phyloP scores from a whole-genome alignment of 1,140 invertebrate genomes.

The Latrodectus geometricus region DNA sequence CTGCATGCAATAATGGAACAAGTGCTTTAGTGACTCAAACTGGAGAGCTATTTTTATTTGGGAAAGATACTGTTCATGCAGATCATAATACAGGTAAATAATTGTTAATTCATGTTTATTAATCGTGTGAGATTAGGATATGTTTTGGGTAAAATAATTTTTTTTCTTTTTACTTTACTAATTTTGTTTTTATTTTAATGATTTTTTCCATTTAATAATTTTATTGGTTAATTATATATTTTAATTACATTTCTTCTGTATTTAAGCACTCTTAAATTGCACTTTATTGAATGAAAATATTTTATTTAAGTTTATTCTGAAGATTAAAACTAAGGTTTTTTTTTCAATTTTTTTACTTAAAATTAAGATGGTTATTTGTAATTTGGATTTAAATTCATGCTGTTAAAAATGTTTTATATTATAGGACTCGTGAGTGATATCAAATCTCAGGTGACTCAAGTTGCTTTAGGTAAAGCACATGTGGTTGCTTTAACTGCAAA shows the following conservation, averaged over 20 bases:
- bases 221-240: no score
- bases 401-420: constrained; percentile 33
- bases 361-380: neutral
- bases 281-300: no score
- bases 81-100: constrained; percentile 78
- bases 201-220: no score
- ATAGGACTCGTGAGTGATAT: constrained; percentile 74
- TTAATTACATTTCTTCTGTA: no score
- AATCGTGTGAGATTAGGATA: neutral
- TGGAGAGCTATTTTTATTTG: constrained; percentile 91
- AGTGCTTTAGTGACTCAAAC: constrained; percentile 90
- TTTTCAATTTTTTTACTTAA: neutral
- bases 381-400: neutral
- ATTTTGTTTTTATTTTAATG: neutral
- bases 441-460: constrained; percentile 82
- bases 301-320: neutral
- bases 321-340: neutral
- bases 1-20: constrained; percentile 94
- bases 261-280: no score
- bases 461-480: constrained; percentile 95
- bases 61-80: constrained; percentile 92
- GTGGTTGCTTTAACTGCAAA: constrained; percentile 87
- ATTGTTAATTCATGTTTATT: neutral
- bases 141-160: neutral
- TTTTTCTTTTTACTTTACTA: neutral